These are phyloP conservation scores for Synodontis membranacea DNA, from an alignment of 2,113 vertebrate species.

Conservation along the genomic window DNA sequence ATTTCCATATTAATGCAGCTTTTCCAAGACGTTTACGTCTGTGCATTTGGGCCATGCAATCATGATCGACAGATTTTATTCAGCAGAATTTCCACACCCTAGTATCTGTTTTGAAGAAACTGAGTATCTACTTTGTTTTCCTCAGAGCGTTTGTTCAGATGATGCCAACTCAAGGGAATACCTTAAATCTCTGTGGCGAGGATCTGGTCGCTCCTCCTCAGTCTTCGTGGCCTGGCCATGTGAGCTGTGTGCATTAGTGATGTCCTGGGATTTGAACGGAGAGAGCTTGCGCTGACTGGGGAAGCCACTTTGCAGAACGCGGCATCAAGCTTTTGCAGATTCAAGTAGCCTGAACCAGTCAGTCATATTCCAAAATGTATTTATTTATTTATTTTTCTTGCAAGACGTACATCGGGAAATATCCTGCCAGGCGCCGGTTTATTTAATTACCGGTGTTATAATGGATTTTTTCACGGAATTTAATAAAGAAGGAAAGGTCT, in stretches of 20 bases:
- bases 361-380: not conserved
- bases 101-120: not conserved
- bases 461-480: conserved; percentile 1
- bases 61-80: not conserved
- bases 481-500: not conserved
- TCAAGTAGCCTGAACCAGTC: not conserved
- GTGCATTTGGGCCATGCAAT: not conserved
- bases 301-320: conserved; percentile 4
- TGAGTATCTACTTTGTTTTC: not conserved
- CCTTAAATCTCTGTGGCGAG: conserved; percentile 56
- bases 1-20: not conserved
- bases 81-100: not conserved
- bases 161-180: conserved; percentile 53
- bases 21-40: not conserved
- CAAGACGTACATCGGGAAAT: not conserved
- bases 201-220: conserved; percentile 41
- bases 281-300: conserved; percentile 25
- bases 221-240: conserved; percentile 32
- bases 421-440: not conserved
- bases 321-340: not conserved
- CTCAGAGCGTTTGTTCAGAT: conserved; percentile 17
- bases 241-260: conserved; percentile 52
- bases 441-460: not conserved
- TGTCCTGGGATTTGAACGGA: conserved; percentile 49
- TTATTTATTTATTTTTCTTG: not conserved